phyloP scores from a whole-genome alignment of 2,797 vertebrate species.

The Dallia pectoralis region DNA sequence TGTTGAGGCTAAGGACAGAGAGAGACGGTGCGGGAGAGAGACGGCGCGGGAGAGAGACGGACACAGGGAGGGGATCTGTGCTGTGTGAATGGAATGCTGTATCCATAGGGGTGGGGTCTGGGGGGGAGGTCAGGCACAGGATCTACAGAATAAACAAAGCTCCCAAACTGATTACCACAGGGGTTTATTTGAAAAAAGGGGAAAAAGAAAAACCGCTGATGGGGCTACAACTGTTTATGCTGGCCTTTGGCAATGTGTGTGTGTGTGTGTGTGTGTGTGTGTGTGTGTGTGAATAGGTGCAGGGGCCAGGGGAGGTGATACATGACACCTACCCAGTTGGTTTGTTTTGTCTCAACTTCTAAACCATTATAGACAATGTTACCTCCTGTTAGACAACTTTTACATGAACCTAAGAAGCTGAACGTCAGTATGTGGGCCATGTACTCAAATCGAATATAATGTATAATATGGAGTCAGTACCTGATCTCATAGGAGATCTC shows the following conservation, averaged over 20 bases:
- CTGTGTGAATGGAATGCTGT: conserved; percentile 43
- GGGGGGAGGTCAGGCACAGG: conserved; percentile 51
- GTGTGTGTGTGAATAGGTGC: conserved; percentile 20
- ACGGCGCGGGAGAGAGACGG: conserved; percentile 50
- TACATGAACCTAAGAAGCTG: neutral
- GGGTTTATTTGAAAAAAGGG: conserved; percentile 64
- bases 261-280: conserved; percentile 22
- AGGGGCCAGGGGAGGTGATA: conserved; percentile 14
- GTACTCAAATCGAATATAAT: neutral
- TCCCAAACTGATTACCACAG: conserved; percentile 78
- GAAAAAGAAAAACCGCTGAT: conserved; percentile 64
- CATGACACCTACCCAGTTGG: conserved; percentile 26
- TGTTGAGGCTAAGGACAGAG: conserved; percentile 6
- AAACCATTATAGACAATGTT: too few relatives aligned
- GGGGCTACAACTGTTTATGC: conserved; percentile 56
- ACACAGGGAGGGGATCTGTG: conserved; percentile 38
- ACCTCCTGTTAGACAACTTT: neutral
- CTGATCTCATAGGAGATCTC: conserved; percentile 97
- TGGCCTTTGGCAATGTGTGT: conserved; percentile 21
- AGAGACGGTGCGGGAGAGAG: conserved; percentile 20
- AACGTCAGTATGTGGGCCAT: neutral
- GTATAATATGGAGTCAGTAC: conserved; percentile 58
- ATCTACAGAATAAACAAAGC: conserved; percentile 73
- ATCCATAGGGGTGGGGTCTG: conserved; percentile 16
- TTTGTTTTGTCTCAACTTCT: neutral